phyloP scores from a whole-genome alignment of 2,797 vertebrate species.

The Periophthalmus magnuspinnatus region DNA sequence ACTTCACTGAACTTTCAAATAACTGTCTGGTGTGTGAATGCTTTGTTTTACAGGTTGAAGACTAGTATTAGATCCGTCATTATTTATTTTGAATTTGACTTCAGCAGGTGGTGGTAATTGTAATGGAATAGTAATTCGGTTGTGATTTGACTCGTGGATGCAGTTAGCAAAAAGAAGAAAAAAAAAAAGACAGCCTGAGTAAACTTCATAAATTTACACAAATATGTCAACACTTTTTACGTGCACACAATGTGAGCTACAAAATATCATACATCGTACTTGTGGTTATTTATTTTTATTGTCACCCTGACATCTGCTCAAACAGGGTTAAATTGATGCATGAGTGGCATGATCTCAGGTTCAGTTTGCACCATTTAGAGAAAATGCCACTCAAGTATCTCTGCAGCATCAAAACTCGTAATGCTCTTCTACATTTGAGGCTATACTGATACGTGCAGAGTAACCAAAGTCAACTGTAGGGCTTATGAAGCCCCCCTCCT shows the following conservation, averaged over 20 bases:
- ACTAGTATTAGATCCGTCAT: too few species aligned
- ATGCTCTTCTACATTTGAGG: not conserved
- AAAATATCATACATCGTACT: not conserved
- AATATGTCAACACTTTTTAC: not conserved
- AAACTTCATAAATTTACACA: too few species aligned
- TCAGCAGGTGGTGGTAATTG: too few species aligned
- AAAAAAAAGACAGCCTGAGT: too few species aligned
- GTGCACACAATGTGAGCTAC: too few species aligned
- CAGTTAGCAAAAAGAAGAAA: too few species aligned
- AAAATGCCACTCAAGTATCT: slow-evolving; percentile 22
- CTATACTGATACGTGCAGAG: not conserved
- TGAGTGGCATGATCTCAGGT: not conserved
- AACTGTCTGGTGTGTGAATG: too few species aligned
- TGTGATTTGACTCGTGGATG: too few species aligned
- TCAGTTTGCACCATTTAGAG: slow-evolving; percentile 3
- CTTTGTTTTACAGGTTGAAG: too few species aligned
- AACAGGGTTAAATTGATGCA: slow-evolving; percentile 12
- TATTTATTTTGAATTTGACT: too few species aligned
- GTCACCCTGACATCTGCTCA: slow-evolving; percentile 8
- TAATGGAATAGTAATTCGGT: too few species aligned
- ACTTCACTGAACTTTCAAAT: too few species aligned
- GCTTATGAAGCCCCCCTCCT: not conserved
- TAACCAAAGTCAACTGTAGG: not conserved
- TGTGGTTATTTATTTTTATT: slow-evolving; percentile 13
- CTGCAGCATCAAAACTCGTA: not conserved